Evolutionary conservation across 2,113 vertebrate genomes (phyloP).

Genomic region (Climacteris rufus): DNA sequence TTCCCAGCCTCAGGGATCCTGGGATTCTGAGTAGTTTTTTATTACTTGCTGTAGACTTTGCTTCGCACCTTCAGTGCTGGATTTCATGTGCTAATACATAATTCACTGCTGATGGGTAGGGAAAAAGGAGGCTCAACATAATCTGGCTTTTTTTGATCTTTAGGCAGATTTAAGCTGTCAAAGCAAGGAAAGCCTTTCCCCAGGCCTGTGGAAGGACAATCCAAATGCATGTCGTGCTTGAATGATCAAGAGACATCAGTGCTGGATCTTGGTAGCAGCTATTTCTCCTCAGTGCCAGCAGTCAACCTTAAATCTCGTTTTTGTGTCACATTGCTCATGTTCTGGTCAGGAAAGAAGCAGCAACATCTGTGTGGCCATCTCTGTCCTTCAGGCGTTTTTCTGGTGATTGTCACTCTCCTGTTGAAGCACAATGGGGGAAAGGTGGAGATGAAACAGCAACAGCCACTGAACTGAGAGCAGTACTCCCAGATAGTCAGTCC

Average conservation of each 20-base stretch:
- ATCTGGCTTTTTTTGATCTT: neutral
- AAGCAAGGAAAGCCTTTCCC: neutral
- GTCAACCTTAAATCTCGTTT: neutral
- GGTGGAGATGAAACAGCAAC: neutral
- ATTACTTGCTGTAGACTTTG: rapidly evolving
- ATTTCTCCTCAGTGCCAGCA: neutral
- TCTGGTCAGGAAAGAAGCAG: neutral
- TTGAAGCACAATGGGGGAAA: neutral
- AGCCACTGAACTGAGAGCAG: neutral
- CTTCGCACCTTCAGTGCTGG: neutral
- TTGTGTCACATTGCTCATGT: neutral
- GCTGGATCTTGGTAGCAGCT: neutral
- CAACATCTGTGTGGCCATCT: rapidly evolving
- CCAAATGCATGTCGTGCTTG: neutral
- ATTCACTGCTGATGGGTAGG: neutral
- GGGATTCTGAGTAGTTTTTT: neutral
- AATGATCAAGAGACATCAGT: neutral
- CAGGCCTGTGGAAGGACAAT: neutral
- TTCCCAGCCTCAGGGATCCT: neutral
- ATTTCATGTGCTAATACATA: neutral
- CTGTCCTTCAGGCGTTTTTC: neutral
- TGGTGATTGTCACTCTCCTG: neutral
- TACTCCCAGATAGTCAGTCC: neutral
- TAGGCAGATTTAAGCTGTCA: neutral
- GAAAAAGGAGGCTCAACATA: neutral